phyloP scores from a whole-genome alignment of 2,113 vertebrate genomes.

The Poeciliopsis turrubarensis region DNA sequence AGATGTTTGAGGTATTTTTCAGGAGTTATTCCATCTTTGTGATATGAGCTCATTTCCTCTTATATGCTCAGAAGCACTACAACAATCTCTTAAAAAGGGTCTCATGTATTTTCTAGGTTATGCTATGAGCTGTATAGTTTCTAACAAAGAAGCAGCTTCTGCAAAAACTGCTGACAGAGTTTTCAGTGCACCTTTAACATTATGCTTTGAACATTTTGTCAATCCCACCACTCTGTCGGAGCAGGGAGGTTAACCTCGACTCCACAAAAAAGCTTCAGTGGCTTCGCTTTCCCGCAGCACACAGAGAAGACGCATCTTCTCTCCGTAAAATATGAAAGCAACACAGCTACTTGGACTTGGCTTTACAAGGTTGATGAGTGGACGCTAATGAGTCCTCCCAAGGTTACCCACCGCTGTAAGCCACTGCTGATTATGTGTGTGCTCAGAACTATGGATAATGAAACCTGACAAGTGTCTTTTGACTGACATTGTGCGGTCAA shows the following conservation, averaged over 20 bases:
- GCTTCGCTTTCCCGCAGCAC: slow-evolving; percentile 1
- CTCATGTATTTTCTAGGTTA: neutral
- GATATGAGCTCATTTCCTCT: neutral
- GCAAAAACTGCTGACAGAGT: neutral
- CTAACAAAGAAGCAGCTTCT: neutral
- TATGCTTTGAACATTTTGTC: neutral
- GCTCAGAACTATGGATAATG: slow-evolving; percentile 66
- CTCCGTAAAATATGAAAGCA: slow-evolving; percentile 19
- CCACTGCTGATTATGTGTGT: slow-evolving; percentile 63
- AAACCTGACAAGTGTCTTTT: slow-evolving; percentile 76
- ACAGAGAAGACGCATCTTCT: slow-evolving; percentile 21
- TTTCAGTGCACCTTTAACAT: slow-evolving; percentile 11
- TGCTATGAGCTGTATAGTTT: neutral
- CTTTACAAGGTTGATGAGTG: slow-evolving; percentile 68
- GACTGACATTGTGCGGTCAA: slow-evolving; percentile 72
- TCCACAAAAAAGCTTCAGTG: neutral
- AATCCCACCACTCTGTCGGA: neutral
- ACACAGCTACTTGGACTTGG: slow-evolving; percentile 34
- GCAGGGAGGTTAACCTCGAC: slow-evolving; percentile 3
- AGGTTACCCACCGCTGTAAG: slow-evolving; percentile 74
- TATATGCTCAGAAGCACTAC: neutral
- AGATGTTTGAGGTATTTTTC: neutral
- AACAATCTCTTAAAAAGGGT: neutral
- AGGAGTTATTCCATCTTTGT: neutral
- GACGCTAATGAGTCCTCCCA: slow-evolving; percentile 72